These are phyloP conservation scores for Drosophila austrosaltans DNA, from an alignment of 2,888 invertebrate genomes.

Conservation along the genomic window DNA sequence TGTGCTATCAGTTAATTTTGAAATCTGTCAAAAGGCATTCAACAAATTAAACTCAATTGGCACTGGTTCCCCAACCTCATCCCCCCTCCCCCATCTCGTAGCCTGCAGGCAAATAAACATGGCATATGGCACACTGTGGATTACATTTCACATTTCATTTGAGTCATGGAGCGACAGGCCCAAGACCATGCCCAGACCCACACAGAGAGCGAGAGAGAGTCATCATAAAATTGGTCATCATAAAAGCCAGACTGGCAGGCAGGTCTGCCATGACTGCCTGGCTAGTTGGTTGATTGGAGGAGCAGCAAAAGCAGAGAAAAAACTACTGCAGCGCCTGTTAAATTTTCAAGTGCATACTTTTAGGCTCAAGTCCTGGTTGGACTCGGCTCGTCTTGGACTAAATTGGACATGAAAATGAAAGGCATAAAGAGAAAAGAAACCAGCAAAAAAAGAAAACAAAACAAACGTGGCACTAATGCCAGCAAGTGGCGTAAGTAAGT, in stretches of 20 bases:
- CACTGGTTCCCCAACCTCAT: slow-evolving; percentile 33
- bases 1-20: slow-evolving; percentile 75
- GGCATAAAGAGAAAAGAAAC: slow-evolving; percentile 48
- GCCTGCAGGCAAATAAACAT: slow-evolving; percentile 71
- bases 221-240: slow-evolving; percentile 57
- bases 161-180: slow-evolving; percentile 23
- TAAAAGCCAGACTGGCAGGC: slow-evolving; percentile 53
- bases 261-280: not conserved
- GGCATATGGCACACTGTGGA: slow-evolving; percentile 66
- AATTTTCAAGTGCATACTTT: slow-evolving; percentile 78
- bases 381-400: slow-evolving; percentile 52
- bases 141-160: slow-evolving; percentile 78
- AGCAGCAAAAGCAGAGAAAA: slow-evolving; percentile 23
- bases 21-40: slow-evolving; percentile 78
- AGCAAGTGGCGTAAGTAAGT: slow-evolving; percentile 64
- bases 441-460: slow-evolving; percentile 28
- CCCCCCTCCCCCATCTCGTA: not conserved
- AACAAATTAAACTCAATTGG: slow-evolving; percentile 78
- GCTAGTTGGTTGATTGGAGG: slow-evolving; percentile 15
- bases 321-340: slow-evolving; percentile 63
- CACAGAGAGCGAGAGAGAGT: slow-evolving; percentile 33
- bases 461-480: slow-evolving; percentile 52
- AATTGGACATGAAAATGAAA: slow-evolving; percentile 77
- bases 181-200: not conserved
- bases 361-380: slow-evolving; percentile 59